Evolutionary conservation across 2,113 vertebrate species (phyloP), one percentile per base, ranked within the genome.

Genomic region (Rhinichthys klamathensis): DNA sequence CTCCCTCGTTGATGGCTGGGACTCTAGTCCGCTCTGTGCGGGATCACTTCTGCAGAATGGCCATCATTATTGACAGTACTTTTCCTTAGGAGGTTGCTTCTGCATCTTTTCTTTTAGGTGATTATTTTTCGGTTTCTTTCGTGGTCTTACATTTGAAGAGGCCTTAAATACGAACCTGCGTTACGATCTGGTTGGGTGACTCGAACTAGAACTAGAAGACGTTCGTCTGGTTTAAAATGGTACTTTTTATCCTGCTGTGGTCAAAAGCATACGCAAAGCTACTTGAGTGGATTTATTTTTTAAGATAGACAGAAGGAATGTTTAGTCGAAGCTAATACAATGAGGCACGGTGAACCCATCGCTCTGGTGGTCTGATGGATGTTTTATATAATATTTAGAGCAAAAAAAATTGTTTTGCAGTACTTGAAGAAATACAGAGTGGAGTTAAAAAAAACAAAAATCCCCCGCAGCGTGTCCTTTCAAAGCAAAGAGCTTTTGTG

Each of bases 201-300:
- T 93, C 86, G 93, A 88, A n/a, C n/a, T n/a, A n/a, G n/a, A 86
- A 91, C 73, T 89, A 60, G 35, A 67, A 73, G 85, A 89, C 85
- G 90, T 93, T 92, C 91, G 92, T 92, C 88, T 90, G 89, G 87
- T 93, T 90, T 83, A 65, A 92, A 91, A 92, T 90, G 96, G 97
- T 96, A 96, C 96, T 95, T 82, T 94, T 93, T 91, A 91, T 88
- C 93, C 93, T 91, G 91, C 94, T 96, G 93, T 90, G 92, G 93
- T 96, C 94, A 94, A 92, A 93, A 94, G 90, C 46, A 81, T 92
- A 92, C 85, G 77, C 88, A 84, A 87, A 92, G 94, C 94, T 92
- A 93, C 92, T 95, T 93, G 88, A 90, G 89, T 87, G 93, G 92
- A 44, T 81, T 35, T 86, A 27, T 81, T 86, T 80, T 80, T 75